Evolutionary conservation across 1,140 invertebrate genomes (phyloP), one percentile per base, ranked within the genome.

Genomic region (Drosophila varians): DNA sequence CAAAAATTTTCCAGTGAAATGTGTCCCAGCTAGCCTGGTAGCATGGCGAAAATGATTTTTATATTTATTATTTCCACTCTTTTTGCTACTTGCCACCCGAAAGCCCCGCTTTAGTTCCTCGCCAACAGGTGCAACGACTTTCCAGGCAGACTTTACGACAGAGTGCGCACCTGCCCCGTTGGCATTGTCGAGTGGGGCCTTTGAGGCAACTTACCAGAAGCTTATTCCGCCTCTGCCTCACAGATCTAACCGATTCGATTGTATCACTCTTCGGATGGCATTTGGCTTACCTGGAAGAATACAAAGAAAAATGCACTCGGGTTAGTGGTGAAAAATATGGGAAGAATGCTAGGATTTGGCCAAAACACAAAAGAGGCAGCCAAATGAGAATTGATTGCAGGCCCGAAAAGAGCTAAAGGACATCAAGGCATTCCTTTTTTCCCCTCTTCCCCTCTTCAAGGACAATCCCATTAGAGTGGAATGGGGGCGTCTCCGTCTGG

Each of bases 381-480:
- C 69, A 82, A 82, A 84, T 82, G 80, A 74, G 74, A 82, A 82
- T 82, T 82, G 78, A 83, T 83, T 84, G 75, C 64, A 55, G 42
- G 46, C 66, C 71, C 43, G 12, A 52, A 52, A 66, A 43, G 36
- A 38, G 36, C 36, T 8, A 8, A 3, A 42, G 38, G 18, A 42
- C 28, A 31, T 19, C 36, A 12, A 16, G 36, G 16, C 14, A 14
- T 36, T 34, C 46, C 42, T 18, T 1, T 11, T 31, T 3, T 36
- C 38, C 46, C 42, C 23, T 1, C 28, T 31, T 3, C 16, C 31
- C 43, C 56, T n/a, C n/a, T 42, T 38, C 42, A 52, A 51, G 49
- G 34, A 58, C 55, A 75, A 46, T 54, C 66, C 49, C 48, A 54
- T 42, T 68, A 48, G 48, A 26, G 38, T 71, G 64, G 19, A 19